phyloP scores from a whole-genome alignment of 2,113 vertebrate genomes.

The Cyrtonyx montezumae region DNA sequence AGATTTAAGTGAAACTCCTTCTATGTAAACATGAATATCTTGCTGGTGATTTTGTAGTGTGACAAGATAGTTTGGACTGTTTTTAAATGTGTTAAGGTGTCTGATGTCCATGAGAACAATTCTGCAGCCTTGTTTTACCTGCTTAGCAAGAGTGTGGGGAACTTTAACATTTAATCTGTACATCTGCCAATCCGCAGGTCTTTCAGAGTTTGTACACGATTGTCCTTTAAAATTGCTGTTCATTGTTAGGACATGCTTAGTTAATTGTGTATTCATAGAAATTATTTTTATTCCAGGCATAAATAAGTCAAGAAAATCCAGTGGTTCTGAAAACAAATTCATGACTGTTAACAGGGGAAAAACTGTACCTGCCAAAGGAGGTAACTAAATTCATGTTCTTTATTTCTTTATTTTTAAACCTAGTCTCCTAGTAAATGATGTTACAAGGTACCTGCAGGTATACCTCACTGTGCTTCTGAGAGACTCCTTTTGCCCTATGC shows the following conservation, averaged over 20 bases:
- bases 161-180: neutral
- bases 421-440: neutral
- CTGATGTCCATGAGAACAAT: neutral
- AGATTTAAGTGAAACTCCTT: neutral
- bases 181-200: neutral
- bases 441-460: neutral
- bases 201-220: neutral
- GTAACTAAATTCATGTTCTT: conserved; percentile 40
- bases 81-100: neutral
- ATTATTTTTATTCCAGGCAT: conserved; percentile 67
- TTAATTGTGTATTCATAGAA: neutral
- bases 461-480: neutral
- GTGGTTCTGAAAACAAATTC: conserved; percentile 55
- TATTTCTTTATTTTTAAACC: neutral
- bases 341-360: conserved; percentile 58
- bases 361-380: conserved; percentile 65
- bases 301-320: conserved; percentile 68
- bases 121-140: neutral
- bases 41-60: neutral
- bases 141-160: neutral
- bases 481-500: neutral
- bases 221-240: neutral
- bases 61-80: neutral
- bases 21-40: neutral
- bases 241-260: neutral